Base-by-base conservation (phyloP, 2,113 vertebrate genomes). In the Neotragus pygmaeus region DNA sequence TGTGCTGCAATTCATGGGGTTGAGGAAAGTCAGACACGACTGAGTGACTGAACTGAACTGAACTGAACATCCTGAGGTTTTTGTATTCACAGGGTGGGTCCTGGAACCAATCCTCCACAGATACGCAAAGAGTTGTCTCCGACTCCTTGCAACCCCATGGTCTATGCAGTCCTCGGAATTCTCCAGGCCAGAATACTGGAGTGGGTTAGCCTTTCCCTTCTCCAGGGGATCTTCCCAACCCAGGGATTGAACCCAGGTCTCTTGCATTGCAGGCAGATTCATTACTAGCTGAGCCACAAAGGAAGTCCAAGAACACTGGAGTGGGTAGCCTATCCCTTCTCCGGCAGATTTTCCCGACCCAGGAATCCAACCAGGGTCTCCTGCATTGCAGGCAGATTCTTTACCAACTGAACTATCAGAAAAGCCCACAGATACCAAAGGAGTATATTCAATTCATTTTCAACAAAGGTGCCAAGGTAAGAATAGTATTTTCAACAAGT, bases 61-160 rank as follows among this genome's bases (percentile, higher is more conserved):
- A n/a, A n/a, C n/a, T 51, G 47, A 51, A 49, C 47, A 51, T 49
- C 77, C 47, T n/a, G 30, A 49, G 17, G n/a, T 51, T 80, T 80
- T 7, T 21, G 28, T 51, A 80, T 80, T 80, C 28, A 80, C 28
- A 80, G 28, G 9, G 30, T 64, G 47, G 77, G 16, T 80, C 5
- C 47, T 3, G 5, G 28, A 80, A 80, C 28, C 30, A 80, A 13
- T 51, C 47, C 30, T 80, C 47, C 47, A 80, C 30, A 80, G 47
- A 21, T 33, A 80, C 0, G 3, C 39, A 77, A 3, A 36, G 39
- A 45, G 23, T 45, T 0, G 2, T n/a, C 15, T 66, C 33, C 4
- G 8, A n/a, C 33, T 33, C 64, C 64, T 66, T 66, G 16, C 64
- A n/a, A n/a, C 64, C 64, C 33, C 64, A 36, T 66, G 62, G 62